A percentile compares a stretch with the other conserved stretches of the same genome.
Evolutionary conservation across 2,888 invertebrate genomes (phyloP).

Genomic region (Diaphora mendica): DNA sequence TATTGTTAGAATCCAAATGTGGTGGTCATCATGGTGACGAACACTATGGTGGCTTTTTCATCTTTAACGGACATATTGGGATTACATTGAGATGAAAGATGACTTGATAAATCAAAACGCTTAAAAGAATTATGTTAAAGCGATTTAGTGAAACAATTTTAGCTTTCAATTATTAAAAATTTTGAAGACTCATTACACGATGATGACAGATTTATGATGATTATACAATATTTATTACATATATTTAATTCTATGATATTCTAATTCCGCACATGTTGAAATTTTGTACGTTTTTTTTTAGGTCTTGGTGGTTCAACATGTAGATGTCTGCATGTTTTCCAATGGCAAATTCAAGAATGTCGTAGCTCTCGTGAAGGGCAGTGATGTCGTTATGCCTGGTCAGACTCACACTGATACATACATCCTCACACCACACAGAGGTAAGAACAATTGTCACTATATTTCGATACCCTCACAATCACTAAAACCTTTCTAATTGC

Average conservation of each 20-base stretch:
- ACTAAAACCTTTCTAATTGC: no score
- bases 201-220: background rate
- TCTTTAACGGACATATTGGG: no score
- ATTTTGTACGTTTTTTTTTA: constrained; percentile 58
- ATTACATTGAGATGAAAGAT: no score
- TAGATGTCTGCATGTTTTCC: constrained; percentile 97
- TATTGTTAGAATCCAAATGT: no score
- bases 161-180: background rate
- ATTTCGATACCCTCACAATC: background rate
- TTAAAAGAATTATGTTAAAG: background rate
- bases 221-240: background rate
- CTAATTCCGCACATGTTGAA: background rate
- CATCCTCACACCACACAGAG: constrained; percentile 89
- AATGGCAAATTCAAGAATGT: constrained; percentile 97
- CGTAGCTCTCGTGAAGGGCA: constrained; percentile 89
- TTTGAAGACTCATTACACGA: background rate
- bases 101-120: background rate
- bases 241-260: background rate
- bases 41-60: no score
- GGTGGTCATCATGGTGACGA: no score
- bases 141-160: background rate
- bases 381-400: constrained; percentile 89
- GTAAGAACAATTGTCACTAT: constrained; percentile 57
- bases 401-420: constrained; percentile 88
- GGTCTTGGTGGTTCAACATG: constrained; percentile 95